A percentile compares a stretch with the other conserved stretches of the same genome.
Conservation (phyloP, 2,113 vertebrate species). For the Pteronura brasiliensis region DNA sequence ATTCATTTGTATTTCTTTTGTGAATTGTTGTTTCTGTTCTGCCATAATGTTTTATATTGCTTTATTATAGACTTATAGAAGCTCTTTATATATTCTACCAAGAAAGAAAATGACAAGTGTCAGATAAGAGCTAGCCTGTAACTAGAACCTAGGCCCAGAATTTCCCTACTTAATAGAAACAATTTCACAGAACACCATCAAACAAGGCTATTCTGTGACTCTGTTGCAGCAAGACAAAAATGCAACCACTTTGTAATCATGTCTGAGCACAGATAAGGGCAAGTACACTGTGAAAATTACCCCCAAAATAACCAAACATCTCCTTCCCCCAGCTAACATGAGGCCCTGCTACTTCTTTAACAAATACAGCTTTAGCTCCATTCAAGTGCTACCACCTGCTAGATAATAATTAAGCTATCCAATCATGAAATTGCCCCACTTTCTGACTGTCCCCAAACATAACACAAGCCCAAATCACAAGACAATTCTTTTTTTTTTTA, state of each 20-base stretch:
- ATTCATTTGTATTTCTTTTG: neutral
- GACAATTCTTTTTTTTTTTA: too few relatives aligned
- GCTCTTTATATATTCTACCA: neutral
- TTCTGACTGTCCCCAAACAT: neutral
- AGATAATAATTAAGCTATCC: neutral
- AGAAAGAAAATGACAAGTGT: neutral
- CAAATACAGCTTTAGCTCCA: neutral
- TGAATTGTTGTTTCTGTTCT: neutral
- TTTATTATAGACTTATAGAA: neutral
- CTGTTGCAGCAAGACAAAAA: neutral
- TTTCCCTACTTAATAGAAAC: neutral
- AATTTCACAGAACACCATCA: neutral
- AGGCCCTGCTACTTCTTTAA: neutral
- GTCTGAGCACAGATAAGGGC: neutral
- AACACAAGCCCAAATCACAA: neutral
- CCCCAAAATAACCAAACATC: neutral
- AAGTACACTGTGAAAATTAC: neutral
- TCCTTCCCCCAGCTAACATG: neutral
- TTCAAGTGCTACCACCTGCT: neutral
- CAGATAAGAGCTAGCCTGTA: neutral
- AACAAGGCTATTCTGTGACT: neutral
- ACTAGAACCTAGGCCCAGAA: neutral
- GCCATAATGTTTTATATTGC: neutral
- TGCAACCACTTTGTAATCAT: neutral
- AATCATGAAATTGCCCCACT: neutral